Evolutionary conservation across 2,113 vertebrate species (phyloP), one percentile per base, ranked within the genome.

Genomic region (Mugil cephalus): DNA sequence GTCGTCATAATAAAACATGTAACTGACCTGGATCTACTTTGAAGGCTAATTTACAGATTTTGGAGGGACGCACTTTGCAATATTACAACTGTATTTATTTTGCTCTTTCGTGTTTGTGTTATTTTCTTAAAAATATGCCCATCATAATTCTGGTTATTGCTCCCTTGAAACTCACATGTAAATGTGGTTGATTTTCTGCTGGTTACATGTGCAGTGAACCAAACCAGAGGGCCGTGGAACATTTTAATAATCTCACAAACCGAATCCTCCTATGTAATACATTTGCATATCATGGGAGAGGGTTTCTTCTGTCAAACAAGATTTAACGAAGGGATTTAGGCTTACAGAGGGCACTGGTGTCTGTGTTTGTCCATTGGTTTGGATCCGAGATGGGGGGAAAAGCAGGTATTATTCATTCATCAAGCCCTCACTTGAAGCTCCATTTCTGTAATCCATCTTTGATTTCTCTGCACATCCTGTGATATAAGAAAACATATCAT

Each of bases 161-260:
- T 86, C 56, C 70, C 18, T 77, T 66, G 65, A 64, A 85, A 71
- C 70, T 30, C 9, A 17, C 18, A 74, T 86, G 74, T 69, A 75
- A 80, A 84, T 80, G 18, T 3, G 21, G 0, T 36, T 40, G 66
- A 77, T 86, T 82, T 79, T 80, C 62, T 52, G 65, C 78, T 60
- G 55, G 69, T 87, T 69, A 69, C 62, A 58, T 51, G 74, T 56
- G 64, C 85, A 73, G 65, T 78, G 83, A 91, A 79, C 54, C 67
- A 38, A 77, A 78, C 62, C 64, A 74, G 40, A 42, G 42, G 14
- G 13, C 69, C 18, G 3, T 85, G 75, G 77, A 87, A 88, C 74
- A 83, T 84, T 82, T 83, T 45, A 77, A 74, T 88, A 83, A 82
- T 82, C 84, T 78, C 62, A 42, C 72, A 69, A 63, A 85, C 35